These are phyloP conservation scores for Junonia oenone DNA, from an alignment of 2,888 invertebrate species.

Conservation along the genomic window DNA sequence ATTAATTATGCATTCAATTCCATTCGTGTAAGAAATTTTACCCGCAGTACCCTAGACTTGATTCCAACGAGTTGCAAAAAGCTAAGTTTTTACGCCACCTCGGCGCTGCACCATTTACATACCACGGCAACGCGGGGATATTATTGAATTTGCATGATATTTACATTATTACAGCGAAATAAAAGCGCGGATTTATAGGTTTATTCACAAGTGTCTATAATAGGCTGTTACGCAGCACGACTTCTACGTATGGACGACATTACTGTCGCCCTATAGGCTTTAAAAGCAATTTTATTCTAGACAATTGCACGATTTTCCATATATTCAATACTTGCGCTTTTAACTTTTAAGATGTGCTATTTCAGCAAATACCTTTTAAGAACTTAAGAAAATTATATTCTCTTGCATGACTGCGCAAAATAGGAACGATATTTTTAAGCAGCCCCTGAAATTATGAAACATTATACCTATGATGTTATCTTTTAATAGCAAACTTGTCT, in stretches of 20 bases:
- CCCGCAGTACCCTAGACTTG: neutral
- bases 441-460: no score
- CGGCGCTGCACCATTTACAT: neutral
- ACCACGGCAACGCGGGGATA: neutral
- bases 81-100: neutral
- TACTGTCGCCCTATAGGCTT: conserved; percentile 3
- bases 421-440: no score
- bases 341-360: neutral
- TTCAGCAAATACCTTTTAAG: no score
- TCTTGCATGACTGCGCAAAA: no score
- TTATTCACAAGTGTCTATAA: conserved; percentile 13
- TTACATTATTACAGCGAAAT: neutral
- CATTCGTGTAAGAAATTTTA: no score
- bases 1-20: neutral
- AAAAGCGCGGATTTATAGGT: conserved; percentile 5
- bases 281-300: conserved; percentile 4
- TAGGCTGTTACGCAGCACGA: conserved; percentile 12
- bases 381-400: no score
- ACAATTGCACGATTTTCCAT: neutral
- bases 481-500: no score
- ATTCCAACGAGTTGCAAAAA: neutral
- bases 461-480: no score
- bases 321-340: neutral
- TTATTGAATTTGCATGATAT: conserved; percentile 10
- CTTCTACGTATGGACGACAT: conserved; percentile 12